Evolutionary conservation across 2,888 invertebrate genomes (phyloP).

Genomic region (Callimorpha dominula): DNA sequence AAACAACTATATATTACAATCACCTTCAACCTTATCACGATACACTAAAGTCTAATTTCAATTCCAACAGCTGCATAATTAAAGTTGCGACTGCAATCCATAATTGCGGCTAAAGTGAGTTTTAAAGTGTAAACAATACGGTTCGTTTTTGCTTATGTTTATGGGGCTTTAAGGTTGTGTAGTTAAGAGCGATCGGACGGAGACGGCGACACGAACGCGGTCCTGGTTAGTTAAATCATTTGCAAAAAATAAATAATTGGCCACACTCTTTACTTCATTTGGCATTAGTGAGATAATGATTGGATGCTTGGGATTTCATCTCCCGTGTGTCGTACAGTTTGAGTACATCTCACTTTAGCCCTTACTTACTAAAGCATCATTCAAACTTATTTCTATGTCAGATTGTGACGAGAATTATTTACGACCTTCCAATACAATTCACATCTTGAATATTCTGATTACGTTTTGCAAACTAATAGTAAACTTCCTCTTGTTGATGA

Average conservation of each 20-base stretch:
- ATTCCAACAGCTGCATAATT: slow-evolving; percentile 34
- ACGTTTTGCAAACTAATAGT: no score
- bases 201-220: slow-evolving; percentile 77
- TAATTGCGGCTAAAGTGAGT: slow-evolving; percentile 52
- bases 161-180: slow-evolving; percentile 50
- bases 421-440: no score
- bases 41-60: slow-evolving; percentile 51
- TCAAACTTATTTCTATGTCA: no score
- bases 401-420: no score
- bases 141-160: slow-evolving; percentile 48
- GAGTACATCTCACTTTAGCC: neutral
- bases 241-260: slow-evolving; percentile 68
- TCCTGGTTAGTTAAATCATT: slow-evolving; percentile 80
- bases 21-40: slow-evolving; percentile 53
- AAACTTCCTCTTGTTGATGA: no score
- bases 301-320: neutral
- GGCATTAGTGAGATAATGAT: slow-evolving; percentile 35
- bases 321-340: neutral
- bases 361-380: no score
- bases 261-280: slow-evolving; percentile 55
- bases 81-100: slow-evolving; percentile 46
- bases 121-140: slow-evolving; percentile 52
- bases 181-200: slow-evolving; percentile 65
- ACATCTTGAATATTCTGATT: no score
- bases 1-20: slow-evolving; percentile 45